Base-by-base conservation (phyloP, 1,140 invertebrate genomes). In the Phenacoccus solenopsis region DNA sequence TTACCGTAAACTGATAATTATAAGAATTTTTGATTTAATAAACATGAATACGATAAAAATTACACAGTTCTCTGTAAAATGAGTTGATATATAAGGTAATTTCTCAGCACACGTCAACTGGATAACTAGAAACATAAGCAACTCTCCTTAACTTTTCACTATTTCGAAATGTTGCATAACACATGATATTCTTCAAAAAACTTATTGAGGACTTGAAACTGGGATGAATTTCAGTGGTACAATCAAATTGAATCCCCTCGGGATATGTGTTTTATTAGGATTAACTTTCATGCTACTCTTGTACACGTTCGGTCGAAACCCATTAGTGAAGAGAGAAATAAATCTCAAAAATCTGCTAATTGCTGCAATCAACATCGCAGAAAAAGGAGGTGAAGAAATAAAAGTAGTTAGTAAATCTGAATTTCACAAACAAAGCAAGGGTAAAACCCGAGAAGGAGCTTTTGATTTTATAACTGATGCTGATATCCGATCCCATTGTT, bases 381-480 rank as follows among this genome's bases (percentile, higher is more conserved):
- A 90, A 79, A 80, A 83, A 61, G 94, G 93, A 38, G 94, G 94
- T 0, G 75, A 83, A 12, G 83, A 90, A 80, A 87, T 96, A 0
- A 80, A 83, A 16, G 86, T 89, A 35, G 81, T 85, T 13, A 80
- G 85, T 38, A 81, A 83, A 71, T 78, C 81, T 13, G 79, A 84
- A 70, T 74, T 78, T 20, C 76, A 93, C 12, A 82, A 87, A 61
- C 81, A 87, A 72, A 89, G 84, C 72, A 96, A 97, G 82, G 93
- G 94, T 9, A 87, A 91, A 80, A 96, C 94, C 0, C 84, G 86
- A 74, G 94, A 97, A 83, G 94, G 94, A 7, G 86, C 87, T 0
- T 88, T 92, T 74, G 92, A 96, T 78, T 87, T 88, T 10, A 86
- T 95, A 0, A 97, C 95, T 2, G 84, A 87, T 75, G 94, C 93